Percentiles rank a stretch among this genome's conserved stretches.
Conservation (phyloP, 2,888 invertebrate genomes). For the Latrodectus hesperus region DNA sequence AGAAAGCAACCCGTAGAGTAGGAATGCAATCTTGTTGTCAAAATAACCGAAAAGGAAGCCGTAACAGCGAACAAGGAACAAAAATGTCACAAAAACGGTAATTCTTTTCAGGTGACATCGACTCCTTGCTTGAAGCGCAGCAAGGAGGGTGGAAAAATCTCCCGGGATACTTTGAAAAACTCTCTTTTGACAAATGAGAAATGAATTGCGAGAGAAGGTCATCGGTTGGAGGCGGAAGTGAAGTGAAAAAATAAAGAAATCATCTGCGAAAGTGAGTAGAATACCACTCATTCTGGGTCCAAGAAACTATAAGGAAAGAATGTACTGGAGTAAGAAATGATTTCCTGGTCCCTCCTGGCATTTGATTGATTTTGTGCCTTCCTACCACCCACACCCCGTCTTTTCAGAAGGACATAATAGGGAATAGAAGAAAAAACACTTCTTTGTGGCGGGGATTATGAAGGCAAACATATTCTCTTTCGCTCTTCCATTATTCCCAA, state of each 20-base stretch:
- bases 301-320: conserved; percentile 2
- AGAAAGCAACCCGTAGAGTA: too few species aligned
- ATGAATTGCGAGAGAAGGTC: not conserved
- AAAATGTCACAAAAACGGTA: not conserved
- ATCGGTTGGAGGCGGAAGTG: not conserved
- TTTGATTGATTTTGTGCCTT: not conserved
- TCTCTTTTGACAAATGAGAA: conserved; percentile 4
- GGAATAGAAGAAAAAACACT: not conserved
- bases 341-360: not conserved
- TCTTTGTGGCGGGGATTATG: conserved; percentile 3
- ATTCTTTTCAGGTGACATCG: not conserved
- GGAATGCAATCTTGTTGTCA: too few species aligned
- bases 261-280: not conserved
- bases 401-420: conserved; percentile 1
- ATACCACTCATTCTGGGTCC: not conserved
- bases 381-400: not conserved
- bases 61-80: not conserved
- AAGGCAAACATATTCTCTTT: not conserved
- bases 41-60: too few species aligned
- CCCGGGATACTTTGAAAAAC: not conserved
- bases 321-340: conserved; percentile 2
- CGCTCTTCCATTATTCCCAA: not conserved
- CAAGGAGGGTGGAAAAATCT: not conserved
- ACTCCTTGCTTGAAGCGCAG: not conserved
- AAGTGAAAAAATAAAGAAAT: not conserved